Conservation (phyloP, 2,888 invertebrate genomes). For the Folsomia manolachei region DNA sequence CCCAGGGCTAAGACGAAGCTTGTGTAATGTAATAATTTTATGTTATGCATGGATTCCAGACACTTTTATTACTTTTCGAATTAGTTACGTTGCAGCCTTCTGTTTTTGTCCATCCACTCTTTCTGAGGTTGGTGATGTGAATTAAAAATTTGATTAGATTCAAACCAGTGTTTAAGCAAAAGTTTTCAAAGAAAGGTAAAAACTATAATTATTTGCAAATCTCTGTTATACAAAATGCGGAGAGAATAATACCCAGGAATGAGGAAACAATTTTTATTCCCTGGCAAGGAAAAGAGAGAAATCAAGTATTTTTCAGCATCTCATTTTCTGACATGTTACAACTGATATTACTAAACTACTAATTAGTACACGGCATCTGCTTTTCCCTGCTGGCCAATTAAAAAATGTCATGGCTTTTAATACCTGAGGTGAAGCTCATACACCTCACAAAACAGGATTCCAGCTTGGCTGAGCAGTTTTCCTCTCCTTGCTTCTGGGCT, state of each 20-base stretch:
- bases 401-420: not conserved
- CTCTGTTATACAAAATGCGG: no score
- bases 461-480: not conserved
- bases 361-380: not conserved
- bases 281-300: no score
- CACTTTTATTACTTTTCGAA: slow-evolving; percentile 21
- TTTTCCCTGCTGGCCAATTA: not conserved
- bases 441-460: not conserved
- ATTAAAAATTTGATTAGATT: slow-evolving; percentile 9
- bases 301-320: no score
- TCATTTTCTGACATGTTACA: no score
- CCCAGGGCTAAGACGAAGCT: not conserved
- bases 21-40: not conserved
- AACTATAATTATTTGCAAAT: no score
- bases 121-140: not conserved
- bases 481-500: not conserved
- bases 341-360: not conserved
- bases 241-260: no score
- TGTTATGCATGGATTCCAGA: slow-evolving; percentile 15
- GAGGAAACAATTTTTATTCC: no score
- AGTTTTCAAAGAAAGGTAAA: no score
- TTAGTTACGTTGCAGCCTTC: slow-evolving; percentile 8
- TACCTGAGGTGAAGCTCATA: not conserved
- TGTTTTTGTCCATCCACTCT: not conserved
- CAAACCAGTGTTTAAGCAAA: no score